Percentiles rank a stretch among this genome's conserved stretches.
These are phyloP conservation scores for Mactromeris polynyma DNA, from an alignment of 2,888 invertebrate genomes.

Conservation along the genomic window DNA sequence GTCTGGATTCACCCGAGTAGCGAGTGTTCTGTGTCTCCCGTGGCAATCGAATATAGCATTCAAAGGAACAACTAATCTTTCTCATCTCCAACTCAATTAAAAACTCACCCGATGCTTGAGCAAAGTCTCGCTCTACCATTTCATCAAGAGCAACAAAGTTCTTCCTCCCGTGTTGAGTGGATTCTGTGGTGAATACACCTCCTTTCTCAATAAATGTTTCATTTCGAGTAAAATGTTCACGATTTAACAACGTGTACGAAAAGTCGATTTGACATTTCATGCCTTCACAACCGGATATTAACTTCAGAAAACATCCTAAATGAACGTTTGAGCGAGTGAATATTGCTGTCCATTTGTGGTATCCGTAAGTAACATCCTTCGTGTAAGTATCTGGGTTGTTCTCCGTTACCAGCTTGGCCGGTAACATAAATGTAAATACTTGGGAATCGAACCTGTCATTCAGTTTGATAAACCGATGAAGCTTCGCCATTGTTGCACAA, in stretches of 20 bases:
- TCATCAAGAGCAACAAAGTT: conserved; percentile 85
- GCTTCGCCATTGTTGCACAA: conserved; percentile 79
- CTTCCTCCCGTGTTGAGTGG: conserved; percentile 81
- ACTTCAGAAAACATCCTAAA: conserved; percentile 92
- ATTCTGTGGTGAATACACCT: conserved; percentile 88
- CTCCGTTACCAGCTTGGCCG: conserved; percentile 92
- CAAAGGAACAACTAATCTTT: conserved; percentile 92
- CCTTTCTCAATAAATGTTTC: conserved; percentile 93
- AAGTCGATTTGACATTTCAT: conserved; percentile 93
- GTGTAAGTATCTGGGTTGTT: conserved; percentile 93
- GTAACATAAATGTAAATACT: conserved; percentile 94
- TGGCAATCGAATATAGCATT: conserved; percentile 89
- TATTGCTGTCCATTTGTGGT: conserved; percentile 94
- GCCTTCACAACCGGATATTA: conserved; percentile 92
- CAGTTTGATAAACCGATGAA: conserved; percentile 92
- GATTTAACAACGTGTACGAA: conserved; percentile 92
- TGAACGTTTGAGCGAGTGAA: conserved; percentile 93
- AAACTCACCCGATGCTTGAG: conserved; percentile 93
- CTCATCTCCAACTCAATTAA: conserved; percentile 93
- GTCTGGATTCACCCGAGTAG: conserved; percentile 78
- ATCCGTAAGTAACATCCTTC: conserved; percentile 94
- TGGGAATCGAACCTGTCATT: conserved; percentile 94
- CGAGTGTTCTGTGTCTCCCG: conserved; percentile 80
- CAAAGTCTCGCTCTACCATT: conserved; percentile 90
- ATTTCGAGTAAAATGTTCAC: conserved; percentile 93